Conservation (phyloP, 1,140 invertebrate genomes). For the Calosoma granatense region DNA sequence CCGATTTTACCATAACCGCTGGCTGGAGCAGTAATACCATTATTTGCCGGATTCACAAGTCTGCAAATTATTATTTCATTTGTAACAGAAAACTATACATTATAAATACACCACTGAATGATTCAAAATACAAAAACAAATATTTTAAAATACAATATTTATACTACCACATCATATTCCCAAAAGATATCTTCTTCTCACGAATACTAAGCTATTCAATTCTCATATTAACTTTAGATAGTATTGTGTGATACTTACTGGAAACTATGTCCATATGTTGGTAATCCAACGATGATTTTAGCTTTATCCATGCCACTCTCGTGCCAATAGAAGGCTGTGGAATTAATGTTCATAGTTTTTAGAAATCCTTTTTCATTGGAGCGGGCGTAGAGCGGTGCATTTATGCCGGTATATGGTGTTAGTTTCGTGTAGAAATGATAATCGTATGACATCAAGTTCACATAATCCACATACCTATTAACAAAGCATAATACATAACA, state of each 20-base stretch:
- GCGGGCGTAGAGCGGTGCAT: constrained; percentile 62
- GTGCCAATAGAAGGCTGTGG: constrained; percentile 71
- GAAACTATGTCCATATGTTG: constrained; percentile 82
- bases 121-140: background rate
- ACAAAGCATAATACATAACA: constrained; percentile 20
- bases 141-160: background rate
- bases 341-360: constrained; percentile 70
- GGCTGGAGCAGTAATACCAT: constrained; percentile 57
- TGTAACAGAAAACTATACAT: too few species aligned
- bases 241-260: constrained; percentile 37
- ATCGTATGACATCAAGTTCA: constrained; percentile 86
- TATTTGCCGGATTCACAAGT: constrained; percentile 55
- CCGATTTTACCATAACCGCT: constrained; percentile 54
- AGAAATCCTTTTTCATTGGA: constrained; percentile 52
- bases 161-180: too few species aligned
- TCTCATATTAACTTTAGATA: too few species aligned
- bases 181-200: too few species aligned
- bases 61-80: constrained; percentile 35
- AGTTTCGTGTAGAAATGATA: constrained; percentile 68
- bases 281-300: constrained; percentile 81
- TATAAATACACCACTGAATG: background rate
- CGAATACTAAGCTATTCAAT: too few species aligned
- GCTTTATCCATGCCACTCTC: constrained; percentile 64
- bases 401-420: constrained; percentile 72
- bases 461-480: constrained; percentile 64